These are phyloP conservation scores for Cantharis nigra DNA, from an alignment of 2,888 invertebrate genomes.

Conservation along the genomic window DNA sequence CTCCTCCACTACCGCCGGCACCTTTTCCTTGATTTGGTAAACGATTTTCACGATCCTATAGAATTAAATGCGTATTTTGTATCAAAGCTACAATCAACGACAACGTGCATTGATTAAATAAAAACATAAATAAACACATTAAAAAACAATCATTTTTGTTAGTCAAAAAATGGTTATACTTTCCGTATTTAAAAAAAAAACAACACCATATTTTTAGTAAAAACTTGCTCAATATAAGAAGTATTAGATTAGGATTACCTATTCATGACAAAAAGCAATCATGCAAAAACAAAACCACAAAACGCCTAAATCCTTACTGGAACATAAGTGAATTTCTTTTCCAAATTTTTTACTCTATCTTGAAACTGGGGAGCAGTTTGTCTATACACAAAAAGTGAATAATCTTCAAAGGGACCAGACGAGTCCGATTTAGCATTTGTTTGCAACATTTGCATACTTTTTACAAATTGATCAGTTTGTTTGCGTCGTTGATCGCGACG, in stretches of 20 bases:
- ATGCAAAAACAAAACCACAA: constrained; percentile 30
- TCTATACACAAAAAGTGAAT: constrained; percentile 83
- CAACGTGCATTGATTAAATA: not conserved
- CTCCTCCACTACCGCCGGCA: constrained; percentile 39
- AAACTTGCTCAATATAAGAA: not conserved
- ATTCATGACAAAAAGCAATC: not conserved
- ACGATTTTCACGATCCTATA: constrained; percentile 49
- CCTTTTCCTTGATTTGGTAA: constrained; percentile 49
- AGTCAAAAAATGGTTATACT: not conserved
- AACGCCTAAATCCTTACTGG: constrained; percentile 64
- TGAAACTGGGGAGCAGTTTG: constrained; percentile 84
- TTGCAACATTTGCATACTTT: constrained; percentile 84
- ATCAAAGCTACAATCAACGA: constrained; percentile 1
- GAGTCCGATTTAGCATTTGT: constrained; percentile 70
- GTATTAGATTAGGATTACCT: not conserved
- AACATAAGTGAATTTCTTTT: constrained; percentile 69
- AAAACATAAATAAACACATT: not conserved
- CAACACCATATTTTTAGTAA: not conserved
- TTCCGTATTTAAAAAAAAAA: not conserved
- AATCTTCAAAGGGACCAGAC: constrained; percentile 74
- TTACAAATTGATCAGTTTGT: constrained; percentile 80
- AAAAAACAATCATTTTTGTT: not conserved
- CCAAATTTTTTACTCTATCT: constrained; percentile 82
- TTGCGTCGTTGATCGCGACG: constrained; percentile 72
- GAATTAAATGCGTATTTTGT: constrained; percentile 16